Percentiles rank a stretch among this genome's conserved stretches.
These are phyloP conservation scores for Gerris lacustris DNA, from an alignment of 2,888 invertebrate species.

Conservation along the genomic window DNA sequence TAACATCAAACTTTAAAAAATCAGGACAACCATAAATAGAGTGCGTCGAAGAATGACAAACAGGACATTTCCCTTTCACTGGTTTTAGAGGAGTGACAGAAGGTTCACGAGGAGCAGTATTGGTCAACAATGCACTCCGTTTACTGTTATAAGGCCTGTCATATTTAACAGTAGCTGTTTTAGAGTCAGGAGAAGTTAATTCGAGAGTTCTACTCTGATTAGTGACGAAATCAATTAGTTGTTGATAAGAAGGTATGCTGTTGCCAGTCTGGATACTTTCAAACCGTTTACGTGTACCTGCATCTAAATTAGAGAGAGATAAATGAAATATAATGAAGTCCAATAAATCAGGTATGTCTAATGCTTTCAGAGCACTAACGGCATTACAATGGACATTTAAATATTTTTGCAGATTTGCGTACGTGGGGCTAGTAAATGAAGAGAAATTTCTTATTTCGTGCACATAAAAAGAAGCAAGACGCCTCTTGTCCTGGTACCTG, in stretches of 20 bases:
- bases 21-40: too few relatives aligned
- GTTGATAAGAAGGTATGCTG: neutral
- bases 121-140: too few relatives aligned
- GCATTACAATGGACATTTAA: neutral
- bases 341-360: neutral
- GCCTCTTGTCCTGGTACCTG: neutral
- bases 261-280: neutral
- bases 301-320: neutral
- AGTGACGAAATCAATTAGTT: too few relatives aligned
- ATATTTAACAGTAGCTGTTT: too few relatives aligned
- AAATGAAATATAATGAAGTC: neutral
- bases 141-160: too few relatives aligned
- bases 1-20: too few relatives aligned
- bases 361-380: constrained; percentile 1
- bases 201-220: too few relatives aligned
- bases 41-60: too few relatives aligned
- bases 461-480: neutral
- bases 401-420: neutral
- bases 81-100: too few relatives aligned
- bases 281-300: neutral
- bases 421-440: neutral
- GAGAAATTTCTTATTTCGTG: neutral
- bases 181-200: too few relatives aligned
- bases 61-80: too few relatives aligned
- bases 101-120: too few relatives aligned